phyloP scores from a whole-genome alignment of 2,888 invertebrate species.

The Acronicta aceris region DNA sequence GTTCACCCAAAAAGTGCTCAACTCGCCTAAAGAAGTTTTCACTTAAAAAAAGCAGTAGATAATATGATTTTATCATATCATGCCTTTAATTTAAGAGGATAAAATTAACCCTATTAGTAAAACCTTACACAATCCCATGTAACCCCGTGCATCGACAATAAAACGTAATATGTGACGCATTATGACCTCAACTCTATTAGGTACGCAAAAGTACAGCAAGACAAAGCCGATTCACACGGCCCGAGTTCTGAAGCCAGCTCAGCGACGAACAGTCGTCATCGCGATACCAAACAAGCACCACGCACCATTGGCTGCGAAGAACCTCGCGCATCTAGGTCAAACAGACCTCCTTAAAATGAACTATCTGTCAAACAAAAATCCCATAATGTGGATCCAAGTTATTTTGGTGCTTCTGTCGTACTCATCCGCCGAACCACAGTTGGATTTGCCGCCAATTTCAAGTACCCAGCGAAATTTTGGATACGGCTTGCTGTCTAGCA shows the following conservation, averaged over 20 bases:
- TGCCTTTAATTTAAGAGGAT: not conserved
- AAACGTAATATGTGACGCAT: slow-evolving; percentile 55
- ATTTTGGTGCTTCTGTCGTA: slow-evolving; percentile 63
- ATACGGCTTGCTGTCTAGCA: slow-evolving; percentile 78
- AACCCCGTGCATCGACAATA: slow-evolving; percentile 31
- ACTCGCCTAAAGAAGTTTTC: no score
- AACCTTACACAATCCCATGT: slow-evolving; percentile 30
- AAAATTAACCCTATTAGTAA: slow-evolving; percentile 8
- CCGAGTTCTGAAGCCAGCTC: slow-evolving; percentile 71
- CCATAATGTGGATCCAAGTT: slow-evolving; percentile 69
- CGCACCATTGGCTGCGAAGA: slow-evolving; percentile 76
- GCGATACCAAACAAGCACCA: slow-evolving; percentile 80
- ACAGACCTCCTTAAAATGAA: slow-evolving; percentile 75
- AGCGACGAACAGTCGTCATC: slow-evolving; percentile 73
- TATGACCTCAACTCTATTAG: slow-evolving; percentile 58
- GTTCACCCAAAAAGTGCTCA: no score
- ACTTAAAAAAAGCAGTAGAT: no score
- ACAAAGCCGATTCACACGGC: slow-evolving; percentile 83
- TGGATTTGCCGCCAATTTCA: slow-evolving; percentile 89
- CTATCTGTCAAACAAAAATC: slow-evolving; percentile 68
- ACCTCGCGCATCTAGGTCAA: slow-evolving; percentile 62
- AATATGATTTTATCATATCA: no score
- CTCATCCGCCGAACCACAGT: slow-evolving; percentile 77
- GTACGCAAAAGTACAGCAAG: slow-evolving; percentile 56
- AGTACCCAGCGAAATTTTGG: slow-evolving; percentile 77